These are phyloP conservation scores for Ptychoptera contaminata DNA, from an alignment of 2,888 invertebrate species.

Conservation along the genomic window DNA sequence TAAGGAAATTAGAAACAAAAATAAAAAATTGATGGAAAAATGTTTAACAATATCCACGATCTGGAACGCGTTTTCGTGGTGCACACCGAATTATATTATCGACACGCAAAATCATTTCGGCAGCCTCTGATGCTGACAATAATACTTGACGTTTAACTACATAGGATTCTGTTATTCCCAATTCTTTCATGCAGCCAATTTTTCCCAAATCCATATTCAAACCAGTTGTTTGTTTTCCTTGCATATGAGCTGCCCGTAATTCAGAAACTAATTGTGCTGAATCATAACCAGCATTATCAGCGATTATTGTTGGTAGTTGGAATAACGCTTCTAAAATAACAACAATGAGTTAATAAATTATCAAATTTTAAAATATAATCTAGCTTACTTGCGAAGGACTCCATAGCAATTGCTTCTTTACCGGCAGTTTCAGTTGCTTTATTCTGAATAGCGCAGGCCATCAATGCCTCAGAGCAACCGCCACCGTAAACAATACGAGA, in stretches of 20 bases:
- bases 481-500: constrained; percentile 84
- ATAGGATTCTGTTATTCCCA: constrained; percentile 94
- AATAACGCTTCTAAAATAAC: constrained; percentile 52
- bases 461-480: constrained; percentile 89
- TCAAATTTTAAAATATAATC: neutral
- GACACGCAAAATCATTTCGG: constrained; percentile 97
- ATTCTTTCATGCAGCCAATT: constrained; percentile 74
- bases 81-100: constrained; percentile 93
- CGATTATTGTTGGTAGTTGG: constrained; percentile 85
- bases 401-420: constrained; percentile 95
- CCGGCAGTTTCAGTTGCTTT: constrained; percentile 81
- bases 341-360: neutral
- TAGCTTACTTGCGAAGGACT: constrained; percentile 63
- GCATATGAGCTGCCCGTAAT: constrained; percentile 77
- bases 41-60: constrained; percentile 44
- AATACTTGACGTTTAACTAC: constrained; percentile 94
- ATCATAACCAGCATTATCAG: constrained; percentile 98
- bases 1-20: too few relatives aligned
- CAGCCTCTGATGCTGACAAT: constrained; percentile 88
- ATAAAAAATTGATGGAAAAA: too few relatives aligned
- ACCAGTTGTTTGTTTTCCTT: constrained; percentile 51
- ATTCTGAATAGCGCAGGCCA: constrained; percentile 82
- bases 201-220: constrained; percentile 79
- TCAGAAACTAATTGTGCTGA: constrained; percentile 89
- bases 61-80: constrained; percentile 72